Evolutionary conservation across 2,797 vertebrate genomes (phyloP).

Genomic region (Halcyon leucocephala): DNA sequence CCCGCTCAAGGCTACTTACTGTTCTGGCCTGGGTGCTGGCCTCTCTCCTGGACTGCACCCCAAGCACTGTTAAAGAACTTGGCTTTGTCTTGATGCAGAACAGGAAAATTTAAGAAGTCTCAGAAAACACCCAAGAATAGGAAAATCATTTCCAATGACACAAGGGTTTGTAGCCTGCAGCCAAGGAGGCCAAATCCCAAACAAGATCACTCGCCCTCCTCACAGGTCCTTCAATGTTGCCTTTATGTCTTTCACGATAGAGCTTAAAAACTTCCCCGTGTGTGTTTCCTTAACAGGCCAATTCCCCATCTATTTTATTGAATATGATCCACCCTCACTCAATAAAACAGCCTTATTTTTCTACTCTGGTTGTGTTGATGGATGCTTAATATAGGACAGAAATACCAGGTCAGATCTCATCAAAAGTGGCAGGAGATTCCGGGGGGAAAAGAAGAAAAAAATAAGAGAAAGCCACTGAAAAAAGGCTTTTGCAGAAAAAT

Average conservation of each 20-base stretch:
- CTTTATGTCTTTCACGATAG: not conserved
- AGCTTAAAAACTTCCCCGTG: not conserved
- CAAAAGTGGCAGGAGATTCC: not conserved
- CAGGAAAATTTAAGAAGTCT: not conserved
- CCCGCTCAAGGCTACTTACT: not conserved
- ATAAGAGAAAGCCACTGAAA: not conserved
- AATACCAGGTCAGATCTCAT: not conserved
- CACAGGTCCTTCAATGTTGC: not conserved
- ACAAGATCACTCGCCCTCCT: not conserved
- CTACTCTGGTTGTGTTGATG: not conserved
- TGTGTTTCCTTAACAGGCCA: not conserved
- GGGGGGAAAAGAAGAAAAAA: not conserved
- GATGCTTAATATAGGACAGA: not conserved
- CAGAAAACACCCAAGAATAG: not conserved
- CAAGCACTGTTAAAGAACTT: not conserved
- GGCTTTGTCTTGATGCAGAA: not conserved
- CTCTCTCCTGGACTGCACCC: not conserved
- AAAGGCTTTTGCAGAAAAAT: not conserved
- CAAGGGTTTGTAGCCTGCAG: not conserved
- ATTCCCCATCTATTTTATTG: not conserved
- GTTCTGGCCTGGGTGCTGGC: not conserved
- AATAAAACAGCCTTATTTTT: not conserved
- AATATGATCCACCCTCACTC: not conserved
- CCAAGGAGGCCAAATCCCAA: not conserved
- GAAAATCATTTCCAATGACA: not conserved